These are phyloP conservation scores for Cettia cetti DNA, from an alignment of 2,113 vertebrate species.

Conservation along the genomic window DNA sequence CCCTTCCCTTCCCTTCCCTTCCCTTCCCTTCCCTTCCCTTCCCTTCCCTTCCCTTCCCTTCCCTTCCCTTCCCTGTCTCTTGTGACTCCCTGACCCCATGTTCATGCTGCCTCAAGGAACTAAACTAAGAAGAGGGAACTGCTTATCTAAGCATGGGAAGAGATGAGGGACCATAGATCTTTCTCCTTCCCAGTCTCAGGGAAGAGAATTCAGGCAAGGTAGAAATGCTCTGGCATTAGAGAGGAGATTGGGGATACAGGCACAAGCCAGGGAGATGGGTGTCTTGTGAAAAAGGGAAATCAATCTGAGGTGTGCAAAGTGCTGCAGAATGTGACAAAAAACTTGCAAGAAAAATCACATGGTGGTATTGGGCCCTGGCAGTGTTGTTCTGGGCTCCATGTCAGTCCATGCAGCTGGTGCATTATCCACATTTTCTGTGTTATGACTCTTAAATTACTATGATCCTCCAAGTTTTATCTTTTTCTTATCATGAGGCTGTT, in stretches of 20 bases:
- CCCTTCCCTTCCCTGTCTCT: neutral
- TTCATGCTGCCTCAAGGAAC: neutral
- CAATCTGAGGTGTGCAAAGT: neutral
- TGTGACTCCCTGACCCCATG: neutral
- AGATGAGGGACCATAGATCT: neutral
- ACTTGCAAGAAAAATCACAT: neutral
- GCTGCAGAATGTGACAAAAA: neutral
- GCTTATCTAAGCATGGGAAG: neutral
- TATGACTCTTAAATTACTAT: neutral
- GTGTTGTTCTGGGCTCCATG: neutral
- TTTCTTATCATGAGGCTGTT: neutral
- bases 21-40: too few species aligned
- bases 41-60: too few species aligned
- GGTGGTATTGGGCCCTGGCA: neutral
- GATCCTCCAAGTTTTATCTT: neutral
- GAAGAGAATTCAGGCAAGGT: neutral
- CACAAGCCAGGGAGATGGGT: neutral
- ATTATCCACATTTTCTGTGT: neutral
- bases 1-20: too few species aligned
- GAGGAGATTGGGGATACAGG: neutral
- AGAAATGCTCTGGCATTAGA: neutral
- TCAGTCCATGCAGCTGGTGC: neutral
- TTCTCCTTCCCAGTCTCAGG: neutral
- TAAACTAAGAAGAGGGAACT: neutral
- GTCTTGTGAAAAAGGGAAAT: neutral